These are phyloP conservation scores for Blastobasis lacticolella DNA, from an alignment of 2,888 invertebrate species.

Conservation along the genomic window DNA sequence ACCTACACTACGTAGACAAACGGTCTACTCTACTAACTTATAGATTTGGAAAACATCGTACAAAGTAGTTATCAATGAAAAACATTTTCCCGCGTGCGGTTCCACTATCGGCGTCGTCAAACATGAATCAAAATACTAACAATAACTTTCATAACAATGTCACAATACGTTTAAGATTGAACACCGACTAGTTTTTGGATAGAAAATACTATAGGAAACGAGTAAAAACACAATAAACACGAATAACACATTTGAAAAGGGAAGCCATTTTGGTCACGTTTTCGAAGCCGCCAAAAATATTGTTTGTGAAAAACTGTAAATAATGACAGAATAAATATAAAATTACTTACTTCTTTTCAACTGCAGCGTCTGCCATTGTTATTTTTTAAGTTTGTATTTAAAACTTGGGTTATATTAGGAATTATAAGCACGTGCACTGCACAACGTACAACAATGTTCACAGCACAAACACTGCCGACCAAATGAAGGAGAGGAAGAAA, in stretches of 20 bases:
- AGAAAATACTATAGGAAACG: conserved; percentile 12
- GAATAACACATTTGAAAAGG: conserved; percentile 39
- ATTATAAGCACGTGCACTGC: conserved; percentile 58
- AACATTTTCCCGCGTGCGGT: conserved; percentile 59
- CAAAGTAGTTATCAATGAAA: conserved; percentile 10
- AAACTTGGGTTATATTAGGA: conserved; percentile 35
- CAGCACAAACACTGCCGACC: conserved; percentile 65
- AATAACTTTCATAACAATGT: conserved; percentile 23
- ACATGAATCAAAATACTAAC: conserved; percentile 34
- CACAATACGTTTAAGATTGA: conserved; percentile 2
- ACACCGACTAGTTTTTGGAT: not conserved
- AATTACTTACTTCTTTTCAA: conserved; percentile 78
- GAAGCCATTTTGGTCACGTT: conserved; percentile 76
- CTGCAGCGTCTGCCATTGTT: conserved; percentile 81
- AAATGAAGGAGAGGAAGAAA: conserved; percentile 63
- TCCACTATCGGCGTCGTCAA: conserved; percentile 39
- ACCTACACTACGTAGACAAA: not conserved
- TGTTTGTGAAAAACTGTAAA: conserved; percentile 21
- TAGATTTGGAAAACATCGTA: too few relatives aligned
- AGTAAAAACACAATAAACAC: conserved; percentile 29
- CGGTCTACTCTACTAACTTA: too few relatives aligned
- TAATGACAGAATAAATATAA: conserved; percentile 23
- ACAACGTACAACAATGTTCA: conserved; percentile 59
- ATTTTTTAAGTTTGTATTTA: conserved; percentile 29
- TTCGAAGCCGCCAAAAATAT: conserved; percentile 63